Conservation (phyloP, 2,888 invertebrate genomes). For the Lasiommata megera region DNA sequence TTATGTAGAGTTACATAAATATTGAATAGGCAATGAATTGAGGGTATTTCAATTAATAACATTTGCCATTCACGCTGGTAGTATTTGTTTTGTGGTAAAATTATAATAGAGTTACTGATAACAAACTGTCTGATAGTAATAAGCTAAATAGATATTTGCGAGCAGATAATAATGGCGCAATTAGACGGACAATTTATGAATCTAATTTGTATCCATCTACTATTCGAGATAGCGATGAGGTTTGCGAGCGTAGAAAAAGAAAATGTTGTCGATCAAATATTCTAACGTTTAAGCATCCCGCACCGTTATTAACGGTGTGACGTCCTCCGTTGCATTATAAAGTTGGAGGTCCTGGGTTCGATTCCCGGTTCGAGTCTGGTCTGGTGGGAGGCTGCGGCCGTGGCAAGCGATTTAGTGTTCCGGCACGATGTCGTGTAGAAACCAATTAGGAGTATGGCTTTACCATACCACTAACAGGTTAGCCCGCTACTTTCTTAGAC, state of each 20-base stretch:
- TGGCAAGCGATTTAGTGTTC: too few relatives aligned
- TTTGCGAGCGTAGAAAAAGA: conserved; percentile 20
- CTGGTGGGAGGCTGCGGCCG: too few relatives aligned
- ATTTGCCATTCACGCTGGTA: conserved; percentile 38
- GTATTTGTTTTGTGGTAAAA: conserved; percentile 39
- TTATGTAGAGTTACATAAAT: conserved; percentile 43
- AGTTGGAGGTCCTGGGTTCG: too few relatives aligned
- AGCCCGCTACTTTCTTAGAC: too few relatives aligned
- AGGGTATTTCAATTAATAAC: conserved; percentile 47
- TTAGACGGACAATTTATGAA: conserved; percentile 32
- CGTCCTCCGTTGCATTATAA: too few relatives aligned
- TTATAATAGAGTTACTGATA: conserved; percentile 32
- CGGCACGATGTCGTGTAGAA: too few relatives aligned
- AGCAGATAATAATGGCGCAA: conserved; percentile 29
- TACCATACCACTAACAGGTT: too few relatives aligned
- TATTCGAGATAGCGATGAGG: conserved; percentile 28
- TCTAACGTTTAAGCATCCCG: conserved; percentile 18
- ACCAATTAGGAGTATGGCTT: too few relatives aligned
- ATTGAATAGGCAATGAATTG: conserved; percentile 41
- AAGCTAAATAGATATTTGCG: conserved; percentile 32
- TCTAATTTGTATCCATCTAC: conserved; percentile 30
- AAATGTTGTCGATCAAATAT: conserved; percentile 25
- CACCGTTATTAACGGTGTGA: conserved; percentile 22
- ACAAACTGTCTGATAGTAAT: conserved; percentile 32
- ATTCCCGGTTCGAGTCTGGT: too few relatives aligned